Conservation (phyloP, 2,888 invertebrate genomes). For the Eupeodes luniger region DNA sequence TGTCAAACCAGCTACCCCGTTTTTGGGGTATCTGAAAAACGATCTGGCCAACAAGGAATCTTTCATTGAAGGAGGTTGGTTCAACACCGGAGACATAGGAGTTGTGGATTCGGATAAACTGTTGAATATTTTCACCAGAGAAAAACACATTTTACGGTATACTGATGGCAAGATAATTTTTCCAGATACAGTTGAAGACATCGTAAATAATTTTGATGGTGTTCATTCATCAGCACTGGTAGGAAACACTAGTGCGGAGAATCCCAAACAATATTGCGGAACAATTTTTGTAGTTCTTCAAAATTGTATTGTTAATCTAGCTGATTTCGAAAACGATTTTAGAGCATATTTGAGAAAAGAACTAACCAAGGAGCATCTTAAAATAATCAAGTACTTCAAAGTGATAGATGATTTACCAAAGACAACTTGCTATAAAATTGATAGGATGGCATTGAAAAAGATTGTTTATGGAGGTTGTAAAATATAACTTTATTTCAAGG, state of each 20-base stretch:
- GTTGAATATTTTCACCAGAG: background rate
- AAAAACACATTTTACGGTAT: background rate
- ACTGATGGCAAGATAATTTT: background rate
- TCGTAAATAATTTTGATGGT: background rate
- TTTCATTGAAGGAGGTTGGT: slow-evolving; percentile 21
- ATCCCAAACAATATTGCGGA: background rate
- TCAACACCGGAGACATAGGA: background rate
- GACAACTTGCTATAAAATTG: slow-evolving; percentile 1
- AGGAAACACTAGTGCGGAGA: background rate
- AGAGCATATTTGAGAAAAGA: background rate
- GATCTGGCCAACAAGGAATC: background rate
- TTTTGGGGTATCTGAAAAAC: slow-evolving; percentile 16
- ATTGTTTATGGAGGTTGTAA: background rate
- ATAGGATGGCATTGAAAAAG: background rate
- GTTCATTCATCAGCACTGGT: background rate
- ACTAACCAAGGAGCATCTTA: background rate
- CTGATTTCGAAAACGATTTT: background rate
- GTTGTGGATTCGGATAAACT: background rate
- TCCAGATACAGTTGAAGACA: background rate
- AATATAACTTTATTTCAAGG: background rate
- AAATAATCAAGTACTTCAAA: slow-evolving; percentile 8
- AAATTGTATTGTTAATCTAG: background rate
- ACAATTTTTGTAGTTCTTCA: slow-evolving; percentile 10
- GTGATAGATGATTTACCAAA: background rate
- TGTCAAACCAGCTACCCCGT: background rate